phyloP scores from a whole-genome alignment of 2,888 invertebrate species.

The Ophion slaviceki region DNA sequence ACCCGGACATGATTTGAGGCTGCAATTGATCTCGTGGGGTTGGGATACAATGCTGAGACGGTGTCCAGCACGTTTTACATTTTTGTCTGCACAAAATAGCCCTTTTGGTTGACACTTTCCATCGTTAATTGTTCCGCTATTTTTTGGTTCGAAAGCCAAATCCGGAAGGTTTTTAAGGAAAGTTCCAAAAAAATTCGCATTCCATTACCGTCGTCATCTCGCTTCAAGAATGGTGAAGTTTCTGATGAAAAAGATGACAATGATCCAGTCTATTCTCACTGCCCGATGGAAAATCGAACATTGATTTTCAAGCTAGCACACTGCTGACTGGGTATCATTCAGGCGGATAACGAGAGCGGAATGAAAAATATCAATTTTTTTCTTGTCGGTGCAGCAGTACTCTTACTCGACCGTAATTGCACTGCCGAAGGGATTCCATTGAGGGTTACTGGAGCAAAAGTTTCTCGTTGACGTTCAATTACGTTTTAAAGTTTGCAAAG shows the following conservation, averaged over 20 bases:
- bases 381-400: not conserved
- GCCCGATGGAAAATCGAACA: not conserved
- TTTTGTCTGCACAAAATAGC: too few relatives aligned
- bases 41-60: too few relatives aligned
- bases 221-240: not conserved
- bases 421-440: constrained; percentile 12
- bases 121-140: too few relatives aligned
- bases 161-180: not conserved
- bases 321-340: not conserved
- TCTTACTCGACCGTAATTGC: constrained; percentile 21
- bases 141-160: too few relatives aligned
- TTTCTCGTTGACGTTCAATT: constrained; percentile 79
- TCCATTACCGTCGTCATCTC: not conserved
- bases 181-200: not conserved
- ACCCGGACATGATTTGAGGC: too few relatives aligned
- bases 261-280: not conserved
- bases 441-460: constrained; percentile 56
- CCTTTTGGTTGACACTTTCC: too few relatives aligned
- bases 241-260: not conserved
- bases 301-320: not conserved
- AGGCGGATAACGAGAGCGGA: not conserved
- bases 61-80: too few relatives aligned
- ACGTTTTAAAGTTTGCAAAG: constrained; percentile 78
- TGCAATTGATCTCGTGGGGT: too few relatives aligned
- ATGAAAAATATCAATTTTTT: constrained; percentile 20